Conservation (phyloP, 2,888 invertebrate species). For the Oligia strigilis region DNA sequence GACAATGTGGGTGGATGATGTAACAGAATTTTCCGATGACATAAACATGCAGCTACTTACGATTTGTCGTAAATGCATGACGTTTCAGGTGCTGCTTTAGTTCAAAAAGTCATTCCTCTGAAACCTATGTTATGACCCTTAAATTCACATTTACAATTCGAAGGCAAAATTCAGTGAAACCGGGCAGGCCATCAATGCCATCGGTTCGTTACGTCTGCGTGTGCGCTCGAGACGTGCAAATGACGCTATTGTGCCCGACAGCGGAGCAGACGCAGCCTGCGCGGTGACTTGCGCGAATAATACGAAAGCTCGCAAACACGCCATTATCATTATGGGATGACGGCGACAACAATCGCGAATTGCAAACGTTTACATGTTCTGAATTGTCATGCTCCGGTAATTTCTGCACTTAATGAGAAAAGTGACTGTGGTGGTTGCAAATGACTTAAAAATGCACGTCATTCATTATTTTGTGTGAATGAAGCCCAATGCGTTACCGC, state of each 20-base stretch:
- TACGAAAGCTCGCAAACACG: slow-evolving; percentile 58
- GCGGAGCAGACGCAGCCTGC: slow-evolving; percentile 53
- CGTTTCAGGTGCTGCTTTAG: background rate
- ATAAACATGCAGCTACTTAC: background rate
- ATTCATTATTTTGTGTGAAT: slow-evolving; percentile 50
- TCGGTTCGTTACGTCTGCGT: slow-evolving; percentile 53
- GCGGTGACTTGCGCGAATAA: slow-evolving; percentile 67
- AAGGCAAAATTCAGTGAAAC: slow-evolving; percentile 44
- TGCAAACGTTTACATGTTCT: slow-evolving; percentile 51
- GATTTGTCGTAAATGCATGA: background rate
- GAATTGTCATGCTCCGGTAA: slow-evolving; percentile 56
- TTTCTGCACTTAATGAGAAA: slow-evolving; percentile 49
- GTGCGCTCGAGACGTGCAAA: slow-evolving; percentile 60
- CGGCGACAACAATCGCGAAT: slow-evolving; percentile 63
- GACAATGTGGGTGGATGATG: background rate
- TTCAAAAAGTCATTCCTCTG: background rate
- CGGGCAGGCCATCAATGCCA: slow-evolving; percentile 47
- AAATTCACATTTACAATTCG: slow-evolving; percentile 41
- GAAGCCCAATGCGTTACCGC: slow-evolving; percentile 19
- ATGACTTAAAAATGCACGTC: slow-evolving; percentile 44
- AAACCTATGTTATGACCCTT: background rate
- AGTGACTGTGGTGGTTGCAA: slow-evolving; percentile 46
- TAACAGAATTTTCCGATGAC: background rate
- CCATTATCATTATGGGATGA: slow-evolving; percentile 65
- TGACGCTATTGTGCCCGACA: slow-evolving; percentile 68